Percentiles rank a stretch among this genome's conserved stretches.
Conservation (phyloP, 2,888 invertebrate species). For the Agriopis marginaria region DNA sequence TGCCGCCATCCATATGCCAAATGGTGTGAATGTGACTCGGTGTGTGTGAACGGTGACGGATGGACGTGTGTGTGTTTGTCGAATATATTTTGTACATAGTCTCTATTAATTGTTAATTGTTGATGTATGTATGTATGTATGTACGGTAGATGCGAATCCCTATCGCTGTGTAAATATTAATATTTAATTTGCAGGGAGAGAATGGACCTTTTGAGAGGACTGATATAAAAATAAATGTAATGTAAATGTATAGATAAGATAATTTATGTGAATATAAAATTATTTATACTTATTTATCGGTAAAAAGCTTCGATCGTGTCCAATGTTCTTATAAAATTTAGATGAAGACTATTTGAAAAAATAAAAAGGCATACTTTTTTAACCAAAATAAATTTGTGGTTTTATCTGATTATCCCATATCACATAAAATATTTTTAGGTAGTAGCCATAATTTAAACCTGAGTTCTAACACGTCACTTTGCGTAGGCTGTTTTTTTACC, state of each 20-base stretch:
- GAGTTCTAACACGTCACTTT: too few species aligned
- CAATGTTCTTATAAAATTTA: constrained; percentile 87
- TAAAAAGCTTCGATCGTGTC: constrained; percentile 86
- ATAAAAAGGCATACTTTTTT: constrained; percentile 87
- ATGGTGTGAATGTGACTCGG: constrained; percentile 75
- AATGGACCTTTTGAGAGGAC: constrained; percentile 87
- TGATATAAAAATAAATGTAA: constrained; percentile 86
- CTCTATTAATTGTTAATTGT: constrained; percentile 86
- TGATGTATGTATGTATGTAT: constrained; percentile 86
- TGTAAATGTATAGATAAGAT: constrained; percentile 84
- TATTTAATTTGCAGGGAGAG: constrained; percentile 86
- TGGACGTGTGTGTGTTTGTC: constrained; percentile 71
- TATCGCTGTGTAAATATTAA: constrained; percentile 86
- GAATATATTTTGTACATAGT: constrained; percentile 86
- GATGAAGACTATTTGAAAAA: constrained; percentile 85
- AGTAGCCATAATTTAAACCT: too few species aligned
- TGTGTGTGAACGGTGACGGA: constrained; percentile 72
- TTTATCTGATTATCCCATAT: constrained; percentile 47
- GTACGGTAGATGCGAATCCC: constrained; percentile 86
- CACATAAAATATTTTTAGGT: background rate
- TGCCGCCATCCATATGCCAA: constrained; percentile 84
- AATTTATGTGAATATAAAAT: constrained; percentile 86
- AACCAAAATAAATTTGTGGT: constrained; percentile 80
- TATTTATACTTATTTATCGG: constrained; percentile 87
- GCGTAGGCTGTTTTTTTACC: too few species aligned